A percentile compares a stretch with the other conserved stretches of the same genome.
phyloP scores from a whole-genome alignment of 2,113 vertebrate species.

The Micromys minutus region DNA sequence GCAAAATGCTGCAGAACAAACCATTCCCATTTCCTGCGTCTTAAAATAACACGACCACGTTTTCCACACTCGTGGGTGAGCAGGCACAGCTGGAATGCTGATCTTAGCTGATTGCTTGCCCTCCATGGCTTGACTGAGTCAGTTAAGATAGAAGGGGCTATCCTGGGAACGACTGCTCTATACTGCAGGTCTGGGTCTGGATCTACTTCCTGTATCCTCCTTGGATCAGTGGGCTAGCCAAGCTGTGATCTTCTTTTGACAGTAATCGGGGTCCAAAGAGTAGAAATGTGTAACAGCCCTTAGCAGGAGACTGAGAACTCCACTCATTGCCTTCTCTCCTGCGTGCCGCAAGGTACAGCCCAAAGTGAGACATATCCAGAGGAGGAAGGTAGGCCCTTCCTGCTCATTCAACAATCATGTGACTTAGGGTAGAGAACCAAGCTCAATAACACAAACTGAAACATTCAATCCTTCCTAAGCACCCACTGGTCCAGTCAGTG shows the following conservation, averaged over 20 bases:
- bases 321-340: not conserved
- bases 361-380: not conserved
- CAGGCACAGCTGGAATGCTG: not conserved
- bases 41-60: not conserved
- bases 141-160: not conserved
- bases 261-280: not conserved
- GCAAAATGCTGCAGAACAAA: not conserved
- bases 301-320: not conserved
- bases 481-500: not conserved
- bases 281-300: not conserved
- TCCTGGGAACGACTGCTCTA: not conserved
- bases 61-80: not conserved
- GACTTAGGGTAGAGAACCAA: not conserved
- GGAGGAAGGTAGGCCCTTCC: not conserved
- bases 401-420: not conserved
- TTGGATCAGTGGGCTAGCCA: not conserved
- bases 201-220: not conserved
- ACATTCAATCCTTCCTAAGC: not conserved
- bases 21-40: not conserved
- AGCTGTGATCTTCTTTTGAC: not conserved
- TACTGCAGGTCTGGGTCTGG: not conserved
- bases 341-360: not conserved
- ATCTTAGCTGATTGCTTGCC: not conserved
- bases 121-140: not conserved
- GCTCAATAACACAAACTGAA: not conserved